These are phyloP conservation scores for Drosophila aldrichi DNA, from an alignment of 2,888 invertebrate species.

Conservation along the genomic window DNA sequence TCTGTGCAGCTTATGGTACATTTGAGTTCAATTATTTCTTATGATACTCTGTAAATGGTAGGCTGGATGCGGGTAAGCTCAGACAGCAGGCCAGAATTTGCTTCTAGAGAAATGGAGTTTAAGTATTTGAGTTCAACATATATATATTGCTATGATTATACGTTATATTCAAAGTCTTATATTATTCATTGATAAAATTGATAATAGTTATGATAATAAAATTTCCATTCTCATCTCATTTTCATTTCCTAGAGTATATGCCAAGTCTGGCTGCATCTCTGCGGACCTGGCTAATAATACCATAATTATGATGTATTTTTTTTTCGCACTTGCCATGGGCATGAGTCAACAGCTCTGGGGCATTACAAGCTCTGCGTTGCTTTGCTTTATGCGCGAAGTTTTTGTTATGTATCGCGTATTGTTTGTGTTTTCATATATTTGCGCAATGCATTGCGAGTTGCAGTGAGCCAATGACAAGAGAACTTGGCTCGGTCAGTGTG, in stretches of 20 bases:
- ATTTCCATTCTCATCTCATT: neutral
- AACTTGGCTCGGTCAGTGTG: constrained; percentile 48
- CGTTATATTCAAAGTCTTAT: too few species aligned
- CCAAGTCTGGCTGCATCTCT: neutral
- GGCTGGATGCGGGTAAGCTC: too few species aligned
- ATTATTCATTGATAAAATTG: too few species aligned
- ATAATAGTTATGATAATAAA: too few species aligned
- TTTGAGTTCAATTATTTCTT: constrained; percentile 60
- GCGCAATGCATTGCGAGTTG: constrained; percentile 44
- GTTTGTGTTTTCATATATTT: constrained; percentile 41
- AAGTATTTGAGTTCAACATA: too few species aligned
- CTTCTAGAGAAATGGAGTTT: neutral
- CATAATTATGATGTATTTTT: constrained; percentile 63
- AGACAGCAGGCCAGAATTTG: neutral
- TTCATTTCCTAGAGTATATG: constrained; percentile 24
- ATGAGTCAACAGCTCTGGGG: constrained; percentile 68
- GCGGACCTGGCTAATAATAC: constrained; percentile 47
- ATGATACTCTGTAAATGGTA: constrained; percentile 10
- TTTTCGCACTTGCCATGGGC: constrained; percentile 61
- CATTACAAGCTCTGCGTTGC: constrained; percentile 57
- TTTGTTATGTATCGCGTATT: constrained; percentile 28
- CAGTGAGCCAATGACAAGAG: constrained; percentile 56
- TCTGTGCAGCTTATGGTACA: constrained; percentile 47
- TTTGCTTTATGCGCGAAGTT: constrained; percentile 56
- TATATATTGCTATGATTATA: too few species aligned